Percentiles rank a stretch among this genome's conserved stretches.
These are phyloP conservation scores for Ambastaia sidthimunki DNA, from an alignment of 2,797 vertebrate genomes.

Conservation along the genomic window DNA sequence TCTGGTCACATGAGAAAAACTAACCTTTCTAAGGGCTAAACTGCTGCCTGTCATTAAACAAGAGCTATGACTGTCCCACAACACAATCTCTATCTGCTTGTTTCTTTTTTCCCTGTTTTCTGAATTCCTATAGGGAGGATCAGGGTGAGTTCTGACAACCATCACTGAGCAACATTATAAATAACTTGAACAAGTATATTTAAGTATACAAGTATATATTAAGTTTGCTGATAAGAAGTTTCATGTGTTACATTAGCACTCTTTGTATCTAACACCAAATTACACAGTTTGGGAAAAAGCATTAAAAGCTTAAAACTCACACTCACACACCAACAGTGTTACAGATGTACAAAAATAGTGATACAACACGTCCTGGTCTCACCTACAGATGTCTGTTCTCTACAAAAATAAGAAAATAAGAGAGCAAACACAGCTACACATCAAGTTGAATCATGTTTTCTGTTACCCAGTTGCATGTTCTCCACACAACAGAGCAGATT, in stretches of 20 bases:
- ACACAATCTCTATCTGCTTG: background rate
- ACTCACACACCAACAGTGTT: too few relatives aligned
- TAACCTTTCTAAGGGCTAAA: constrained; percentile 16
- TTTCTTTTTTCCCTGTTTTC: background rate
- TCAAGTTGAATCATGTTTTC: background rate
- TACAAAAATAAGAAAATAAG: background rate
- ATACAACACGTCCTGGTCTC: background rate
- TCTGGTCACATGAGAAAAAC: constrained; percentile 31
- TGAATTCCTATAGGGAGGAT: background rate
- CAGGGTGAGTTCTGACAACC: too few relatives aligned
- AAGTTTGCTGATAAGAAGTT: background rate
- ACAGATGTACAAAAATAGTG: background rate
- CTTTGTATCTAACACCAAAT: too few relatives aligned
- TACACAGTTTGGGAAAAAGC: too few relatives aligned
- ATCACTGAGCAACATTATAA: background rate
- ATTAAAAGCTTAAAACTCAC: too few relatives aligned
- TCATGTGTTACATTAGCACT: background rate
- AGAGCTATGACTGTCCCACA: constrained; percentile 15
- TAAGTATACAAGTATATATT: background rate
- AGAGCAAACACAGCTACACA: background rate
- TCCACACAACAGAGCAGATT: constrained; percentile 6
- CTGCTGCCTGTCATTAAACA: constrained; percentile 36
- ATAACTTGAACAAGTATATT: background rate
- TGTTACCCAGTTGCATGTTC: background rate
- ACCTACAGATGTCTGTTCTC: background rate